Conservation (phyloP, 2,888 invertebrate genomes). For the Tetragonisca angustula region DNA sequence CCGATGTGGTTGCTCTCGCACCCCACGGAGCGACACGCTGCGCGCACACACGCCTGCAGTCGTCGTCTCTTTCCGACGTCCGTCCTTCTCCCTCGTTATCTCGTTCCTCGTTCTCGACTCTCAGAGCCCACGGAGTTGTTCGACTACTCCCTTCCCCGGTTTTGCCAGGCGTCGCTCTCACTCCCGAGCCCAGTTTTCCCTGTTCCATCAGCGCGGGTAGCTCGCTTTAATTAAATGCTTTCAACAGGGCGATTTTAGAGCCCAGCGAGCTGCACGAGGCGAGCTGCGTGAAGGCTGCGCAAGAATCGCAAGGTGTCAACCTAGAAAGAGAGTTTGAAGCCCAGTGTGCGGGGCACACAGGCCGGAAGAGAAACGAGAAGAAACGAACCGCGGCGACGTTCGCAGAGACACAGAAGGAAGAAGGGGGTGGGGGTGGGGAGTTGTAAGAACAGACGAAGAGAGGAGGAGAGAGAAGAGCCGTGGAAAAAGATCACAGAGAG, state of each 20-base stretch:
- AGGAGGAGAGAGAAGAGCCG: background rate
- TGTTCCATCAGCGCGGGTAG: conserved; percentile 67
- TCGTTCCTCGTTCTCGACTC: conserved; percentile 24
- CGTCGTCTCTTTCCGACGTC: background rate
- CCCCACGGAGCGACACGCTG: background rate
- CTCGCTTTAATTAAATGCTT: conserved; percentile 78
- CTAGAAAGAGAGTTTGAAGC: conserved; percentile 71
- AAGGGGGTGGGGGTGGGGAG: background rate
- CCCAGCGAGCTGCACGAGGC: conserved; percentile 56
- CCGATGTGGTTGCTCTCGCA: conserved; percentile 17
- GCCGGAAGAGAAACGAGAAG: conserved; percentile 20
- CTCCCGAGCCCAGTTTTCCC: conserved; percentile 57
- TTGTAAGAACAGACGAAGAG: conserved; percentile 20
- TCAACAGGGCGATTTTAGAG: conserved; percentile 73
- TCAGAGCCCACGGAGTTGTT: background rate
- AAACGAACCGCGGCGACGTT: conserved; percentile 35
- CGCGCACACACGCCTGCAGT: background rate
- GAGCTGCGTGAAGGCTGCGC: conserved; percentile 64
- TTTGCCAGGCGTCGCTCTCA: conserved; percentile 41
- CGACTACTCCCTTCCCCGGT: conserved; percentile 17
- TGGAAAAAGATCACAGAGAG: conserved; percentile 52
- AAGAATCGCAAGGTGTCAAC: conserved; percentile 77
- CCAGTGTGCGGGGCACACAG: conserved; percentile 52
- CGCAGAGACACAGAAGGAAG: background rate
- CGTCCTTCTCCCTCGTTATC: background rate